Base-by-base conservation (phyloP, 2,888 invertebrate species). In the Drosophila prostipennis region DNA sequence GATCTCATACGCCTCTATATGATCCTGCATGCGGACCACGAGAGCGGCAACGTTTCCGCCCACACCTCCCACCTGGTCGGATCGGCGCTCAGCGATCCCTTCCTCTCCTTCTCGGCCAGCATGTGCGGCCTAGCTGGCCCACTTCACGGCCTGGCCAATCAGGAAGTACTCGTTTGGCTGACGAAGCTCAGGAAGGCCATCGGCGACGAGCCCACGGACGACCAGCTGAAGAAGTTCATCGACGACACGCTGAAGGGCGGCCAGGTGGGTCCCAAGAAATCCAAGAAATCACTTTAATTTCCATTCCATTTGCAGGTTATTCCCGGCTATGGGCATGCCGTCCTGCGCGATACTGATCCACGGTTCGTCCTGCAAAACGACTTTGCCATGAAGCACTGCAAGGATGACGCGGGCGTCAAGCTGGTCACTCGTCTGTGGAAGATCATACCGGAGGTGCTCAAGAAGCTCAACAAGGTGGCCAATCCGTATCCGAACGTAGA, bases 401-500 rank as follows among this genome's bases (percentile, higher is more conserved):
- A 96, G 23, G 93, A 96, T 73, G 96, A 97, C 90, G 93, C 94
- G 29, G 91, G 96, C 77, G 96, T 96, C 92, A 91, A 94, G 92
- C 92, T 97, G 70, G 96, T 96, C 14, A 93, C 95, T 8, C 94
- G 94, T 83, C 92, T 96, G 3, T 96, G 95, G 93, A 95, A 96
- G 91, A 93, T 96, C 43, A 95, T 96, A 8, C 97, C 97, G 6
- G 94, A 95, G 68, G 93, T 96, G 74, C 94, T 97, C 19, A 92
- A 94, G 78, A 95, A 95, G 84, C 94, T 95, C 67, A 96, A 96
- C 71, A 97, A 97, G 92, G 96, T 96, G 13, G 95, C 95, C 93
- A 97, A 97, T 93, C 97, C 97, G 37, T 97, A 96, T 96, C 96
- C 97, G 58, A 97, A 97, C 92, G 96, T 97, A 72, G 97, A 97